phyloP scores from a whole-genome alignment of 1,140 invertebrate genomes.

The Drosophila yakuba region DNA sequence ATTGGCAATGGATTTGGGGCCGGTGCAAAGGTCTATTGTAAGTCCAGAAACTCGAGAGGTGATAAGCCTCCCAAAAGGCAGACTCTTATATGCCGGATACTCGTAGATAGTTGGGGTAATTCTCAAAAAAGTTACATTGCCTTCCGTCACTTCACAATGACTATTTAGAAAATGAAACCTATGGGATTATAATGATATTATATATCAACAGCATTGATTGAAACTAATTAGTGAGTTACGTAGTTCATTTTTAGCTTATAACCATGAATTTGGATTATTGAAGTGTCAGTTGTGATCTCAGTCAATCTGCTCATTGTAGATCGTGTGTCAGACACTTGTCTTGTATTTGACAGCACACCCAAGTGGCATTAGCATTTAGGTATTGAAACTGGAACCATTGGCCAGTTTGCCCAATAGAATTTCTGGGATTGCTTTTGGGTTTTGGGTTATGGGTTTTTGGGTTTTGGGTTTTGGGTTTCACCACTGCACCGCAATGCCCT shows the following conservation, averaged over 20 bases:
- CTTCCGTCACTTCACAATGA: no score
- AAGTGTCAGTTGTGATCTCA: background rate
- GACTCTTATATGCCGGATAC: background rate
- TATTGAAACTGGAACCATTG: conserved; percentile 26
- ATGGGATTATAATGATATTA: no score
- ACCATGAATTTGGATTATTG: no score
- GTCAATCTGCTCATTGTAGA: background rate
- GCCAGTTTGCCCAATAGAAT: conserved; percentile 21
- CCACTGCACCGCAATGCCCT: background rate
- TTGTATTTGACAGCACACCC: conserved; percentile 58
- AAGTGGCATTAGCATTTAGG: conserved; percentile 64
- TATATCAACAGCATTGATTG: no score
- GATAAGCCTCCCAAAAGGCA: conserved; percentile 6
- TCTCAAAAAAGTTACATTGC: background rate
- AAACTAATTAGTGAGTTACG: no score
- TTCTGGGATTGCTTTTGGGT: conserved; percentile 33
- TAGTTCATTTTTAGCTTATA: no score
- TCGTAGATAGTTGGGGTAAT: background rate
- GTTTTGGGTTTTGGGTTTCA: conserved; percentile 45
- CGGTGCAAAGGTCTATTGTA: background rate
- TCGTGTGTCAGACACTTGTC: conserved; percentile 38
- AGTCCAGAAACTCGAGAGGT: conserved; percentile 2
- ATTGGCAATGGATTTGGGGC: conserved; percentile 15
- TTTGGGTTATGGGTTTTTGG: conserved; percentile 13
- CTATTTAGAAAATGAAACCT: no score